These are phyloP conservation scores for Conchocele bisecta DNA, from an alignment of 2,888 invertebrate genomes.

Conservation along the genomic window DNA sequence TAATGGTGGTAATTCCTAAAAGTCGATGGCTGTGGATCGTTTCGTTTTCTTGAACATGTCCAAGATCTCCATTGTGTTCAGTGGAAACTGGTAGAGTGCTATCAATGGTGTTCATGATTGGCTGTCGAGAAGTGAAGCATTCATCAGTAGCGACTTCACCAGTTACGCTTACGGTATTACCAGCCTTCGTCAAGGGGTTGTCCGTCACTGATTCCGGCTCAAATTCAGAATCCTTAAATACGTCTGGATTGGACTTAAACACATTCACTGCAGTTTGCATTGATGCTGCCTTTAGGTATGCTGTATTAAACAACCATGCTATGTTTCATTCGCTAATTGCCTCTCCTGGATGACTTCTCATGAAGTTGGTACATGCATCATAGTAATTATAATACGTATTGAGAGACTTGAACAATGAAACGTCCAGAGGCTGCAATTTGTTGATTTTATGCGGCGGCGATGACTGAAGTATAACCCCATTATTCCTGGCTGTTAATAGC, in stretches of 20 bases:
- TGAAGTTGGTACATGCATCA: not conserved
- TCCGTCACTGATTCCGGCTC: not conserved
- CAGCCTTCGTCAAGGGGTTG: too few species aligned
- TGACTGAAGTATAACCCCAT: not conserved
- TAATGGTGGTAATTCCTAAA: too few species aligned
- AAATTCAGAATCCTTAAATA: not conserved
- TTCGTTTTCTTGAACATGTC: not conserved
- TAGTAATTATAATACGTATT: not conserved
- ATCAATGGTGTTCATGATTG: too few species aligned
- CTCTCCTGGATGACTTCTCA: not conserved
- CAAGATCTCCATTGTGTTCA: too few species aligned
- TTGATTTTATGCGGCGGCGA: not conserved
- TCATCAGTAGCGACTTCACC: too few species aligned
- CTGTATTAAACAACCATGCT: not conserved
- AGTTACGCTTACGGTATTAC: too few species aligned
- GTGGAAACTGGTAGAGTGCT: too few species aligned
- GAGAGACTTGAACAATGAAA: not conserved
- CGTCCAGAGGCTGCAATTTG: not conserved
- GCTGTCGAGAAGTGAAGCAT: too few species aligned
- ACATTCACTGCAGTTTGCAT: not conserved
- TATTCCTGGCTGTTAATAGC: not conserved
- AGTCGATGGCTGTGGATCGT: not conserved
- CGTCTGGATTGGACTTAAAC: too few species aligned
- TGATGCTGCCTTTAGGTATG: not conserved
- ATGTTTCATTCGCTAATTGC: not conserved